Conservation (phyloP, 2,797 vertebrate genomes). For the Enoplosus armatus region DNA sequence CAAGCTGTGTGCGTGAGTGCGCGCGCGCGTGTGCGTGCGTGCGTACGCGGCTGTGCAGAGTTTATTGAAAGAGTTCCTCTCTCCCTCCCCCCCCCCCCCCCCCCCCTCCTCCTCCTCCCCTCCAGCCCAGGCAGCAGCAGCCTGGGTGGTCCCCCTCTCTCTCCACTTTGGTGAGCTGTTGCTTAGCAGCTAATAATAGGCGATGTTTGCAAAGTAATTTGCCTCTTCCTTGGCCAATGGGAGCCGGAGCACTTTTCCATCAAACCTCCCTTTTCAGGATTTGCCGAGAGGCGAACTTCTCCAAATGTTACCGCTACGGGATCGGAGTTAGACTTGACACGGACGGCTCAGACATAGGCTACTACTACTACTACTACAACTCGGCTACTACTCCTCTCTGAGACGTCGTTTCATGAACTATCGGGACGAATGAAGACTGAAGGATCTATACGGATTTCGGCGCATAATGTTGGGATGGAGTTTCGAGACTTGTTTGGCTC, state of each 20-base stretch:
- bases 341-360: conserved; percentile 73
- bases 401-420: conserved; percentile 79
- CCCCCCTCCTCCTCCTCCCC: conserved; percentile 34
- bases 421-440: conserved; percentile 89
- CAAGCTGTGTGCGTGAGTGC: conserved; percentile 32
- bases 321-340: conserved; percentile 85
- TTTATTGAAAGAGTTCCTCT: conserved; percentile 87
- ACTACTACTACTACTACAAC: conserved; percentile 71
- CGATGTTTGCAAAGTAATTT: conserved; percentile 96
- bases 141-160: conserved; percentile 92
- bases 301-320: conserved; percentile 89
- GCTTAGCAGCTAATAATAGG: conserved; percentile 97
- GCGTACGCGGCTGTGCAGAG: conserved; percentile 66
- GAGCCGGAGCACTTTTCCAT: conserved; percentile 91
- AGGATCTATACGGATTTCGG: conserved; percentile 88
- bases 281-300: conserved; percentile 86
- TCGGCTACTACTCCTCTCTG: conserved; percentile 68
- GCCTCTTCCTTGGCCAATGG: conserved; percentile 94
- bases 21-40: conserved; percentile 1
- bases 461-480: conserved; percentile 92
- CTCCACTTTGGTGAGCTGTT: conserved; percentile 94
- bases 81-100: conserved; percentile 45
- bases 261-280: conserved; percentile 91
- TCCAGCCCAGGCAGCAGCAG: conserved; percentile 82
- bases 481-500: conserved; percentile 87